Evolutionary conservation across 2,113 vertebrate species (phyloP).

Genomic region (Rhodinocichla rosea): DNA sequence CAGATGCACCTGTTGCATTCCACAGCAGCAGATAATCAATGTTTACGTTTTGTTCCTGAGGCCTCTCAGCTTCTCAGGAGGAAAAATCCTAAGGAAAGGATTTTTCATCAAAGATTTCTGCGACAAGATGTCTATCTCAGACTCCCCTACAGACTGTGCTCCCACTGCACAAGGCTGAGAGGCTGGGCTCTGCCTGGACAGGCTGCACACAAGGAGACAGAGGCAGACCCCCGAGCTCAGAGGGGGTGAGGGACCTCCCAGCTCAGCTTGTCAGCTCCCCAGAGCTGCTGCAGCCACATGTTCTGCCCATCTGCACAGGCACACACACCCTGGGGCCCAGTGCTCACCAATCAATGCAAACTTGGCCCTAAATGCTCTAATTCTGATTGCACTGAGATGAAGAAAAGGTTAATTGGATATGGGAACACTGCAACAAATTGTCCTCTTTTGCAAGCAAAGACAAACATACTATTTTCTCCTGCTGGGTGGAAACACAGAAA

Average conservation of each 20-base stretch:
- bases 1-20: too few species aligned
- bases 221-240: neutral
- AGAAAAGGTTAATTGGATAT: neutral
- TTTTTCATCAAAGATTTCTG: too few species aligned
- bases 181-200: fast-evolving
- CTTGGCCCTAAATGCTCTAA: neutral
- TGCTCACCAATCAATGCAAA: neutral
- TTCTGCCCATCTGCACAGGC: neutral
- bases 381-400: neutral
- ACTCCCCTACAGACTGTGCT: neutral
- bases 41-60: too few species aligned
- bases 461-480: neutral
- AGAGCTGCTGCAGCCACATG: fast-evolving
- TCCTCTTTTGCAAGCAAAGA: neutral
- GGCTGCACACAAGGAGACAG: neutral
- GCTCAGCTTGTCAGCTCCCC: neutral
- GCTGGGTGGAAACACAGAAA: neutral
- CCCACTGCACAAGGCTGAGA: neutral
- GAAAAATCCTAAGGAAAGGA: too few species aligned
- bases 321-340: fast-evolving
- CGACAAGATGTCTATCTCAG: neutral
- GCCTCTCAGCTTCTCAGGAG: too few species aligned
- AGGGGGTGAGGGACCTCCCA: neutral
- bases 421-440: neutral
- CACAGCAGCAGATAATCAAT: too few species aligned